Evolutionary conservation across 2,113 vertebrate species (phyloP).

Genomic region (Paracanthobrama guichenoti): DNA sequence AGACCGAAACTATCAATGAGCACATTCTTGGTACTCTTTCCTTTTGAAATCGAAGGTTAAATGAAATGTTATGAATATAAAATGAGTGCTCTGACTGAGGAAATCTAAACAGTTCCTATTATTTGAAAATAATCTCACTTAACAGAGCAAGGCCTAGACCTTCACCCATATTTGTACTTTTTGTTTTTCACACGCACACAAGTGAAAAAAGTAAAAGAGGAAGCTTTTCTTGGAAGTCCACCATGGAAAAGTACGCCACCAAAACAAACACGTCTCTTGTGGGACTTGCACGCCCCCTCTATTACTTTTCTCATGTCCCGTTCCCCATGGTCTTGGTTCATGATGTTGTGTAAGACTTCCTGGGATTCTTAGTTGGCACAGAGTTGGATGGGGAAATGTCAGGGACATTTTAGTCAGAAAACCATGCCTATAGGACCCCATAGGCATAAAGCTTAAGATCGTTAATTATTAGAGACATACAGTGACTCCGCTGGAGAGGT

Average conservation of each 20-base stretch:
- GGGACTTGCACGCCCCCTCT: neutral
- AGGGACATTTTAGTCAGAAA: conserved; percentile 49
- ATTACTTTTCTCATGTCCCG: conserved; percentile 31
- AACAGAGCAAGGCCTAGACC: too few species aligned
- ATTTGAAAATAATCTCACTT: neutral
- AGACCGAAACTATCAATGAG: conserved; percentile 3
- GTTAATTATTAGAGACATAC: conserved; percentile 2
- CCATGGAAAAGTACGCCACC: conserved; percentile 13
- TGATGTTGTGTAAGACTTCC: conserved; percentile 47
- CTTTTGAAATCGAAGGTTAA: conserved; percentile 5
- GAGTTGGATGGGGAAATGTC: conserved; percentile 20
- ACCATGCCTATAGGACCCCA: neutral
- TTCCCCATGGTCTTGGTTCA: conserved; percentile 51
- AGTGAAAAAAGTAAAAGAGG: neutral
- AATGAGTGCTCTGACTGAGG: neutral
- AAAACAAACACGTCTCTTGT: neutral
- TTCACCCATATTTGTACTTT: neutral
- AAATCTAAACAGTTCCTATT: neutral
- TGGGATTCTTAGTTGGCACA: conserved; percentile 19
- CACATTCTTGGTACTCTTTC: neutral
- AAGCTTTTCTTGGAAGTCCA: conserved; percentile 5
- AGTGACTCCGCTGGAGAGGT: conserved; percentile 15
- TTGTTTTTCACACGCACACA: neutral
- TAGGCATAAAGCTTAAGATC: neutral
- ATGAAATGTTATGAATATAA: conserved; percentile 1